These are phyloP conservation scores for Conus canariensis DNA, from an alignment of 2,888 invertebrate species.

Conservation along the genomic window DNA sequence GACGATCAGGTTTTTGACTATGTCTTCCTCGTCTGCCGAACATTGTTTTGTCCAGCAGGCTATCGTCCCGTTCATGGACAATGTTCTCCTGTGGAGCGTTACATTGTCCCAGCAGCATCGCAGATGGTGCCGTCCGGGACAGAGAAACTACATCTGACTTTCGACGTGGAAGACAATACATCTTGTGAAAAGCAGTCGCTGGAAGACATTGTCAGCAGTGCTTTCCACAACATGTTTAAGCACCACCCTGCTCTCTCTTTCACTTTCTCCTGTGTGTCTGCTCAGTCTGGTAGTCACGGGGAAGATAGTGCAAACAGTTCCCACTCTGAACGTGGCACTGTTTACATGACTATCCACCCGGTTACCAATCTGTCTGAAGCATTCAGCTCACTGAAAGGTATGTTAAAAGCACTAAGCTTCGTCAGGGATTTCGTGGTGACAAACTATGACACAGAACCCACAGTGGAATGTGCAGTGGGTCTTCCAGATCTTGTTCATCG, in stretches of 20 bases:
- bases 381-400: neutral
- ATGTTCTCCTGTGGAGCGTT: conserved; percentile 13
- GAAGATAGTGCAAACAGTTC: neutral
- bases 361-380: neutral
- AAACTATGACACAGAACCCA: conserved; percentile 34
- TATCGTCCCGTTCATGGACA: conserved; percentile 29
- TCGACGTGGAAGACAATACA: neutral
- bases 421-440: neutral
- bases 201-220: neutral
- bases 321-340: neutral
- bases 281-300: neutral
- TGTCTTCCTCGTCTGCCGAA: conserved; percentile 36
- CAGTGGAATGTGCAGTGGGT: neutral
- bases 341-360: neutral
- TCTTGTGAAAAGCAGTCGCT: neutral
- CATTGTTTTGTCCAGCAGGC: conserved; percentile 39
- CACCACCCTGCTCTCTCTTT: neutral
- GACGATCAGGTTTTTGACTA: conserved; percentile 47
- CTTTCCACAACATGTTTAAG: neutral
- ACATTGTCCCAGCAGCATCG: neutral
- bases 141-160: neutral
- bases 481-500: conserved; percentile 5
- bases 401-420: neutral
- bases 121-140: conserved; percentile 41
- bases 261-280: neutral